Percentiles rank a stretch among this genome's conserved stretches.
Evolutionary conservation across 1,140 invertebrate species (phyloP).

Genomic region (Macrotrachela quadricornifera): DNA sequence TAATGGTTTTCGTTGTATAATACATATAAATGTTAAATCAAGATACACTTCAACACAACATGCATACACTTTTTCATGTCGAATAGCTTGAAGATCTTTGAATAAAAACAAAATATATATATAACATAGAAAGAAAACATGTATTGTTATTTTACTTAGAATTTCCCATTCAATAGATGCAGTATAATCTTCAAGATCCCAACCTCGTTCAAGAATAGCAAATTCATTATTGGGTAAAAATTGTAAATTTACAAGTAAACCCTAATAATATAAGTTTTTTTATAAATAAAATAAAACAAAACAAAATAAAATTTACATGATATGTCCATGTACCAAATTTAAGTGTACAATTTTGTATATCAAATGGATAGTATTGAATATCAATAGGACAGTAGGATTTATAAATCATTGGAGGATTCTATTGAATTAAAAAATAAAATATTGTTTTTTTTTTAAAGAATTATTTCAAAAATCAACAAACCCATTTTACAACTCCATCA

Average conservation of each 20-base stretch:
- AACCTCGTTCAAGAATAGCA: not conserved
- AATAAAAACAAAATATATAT: constrained; percentile 5
- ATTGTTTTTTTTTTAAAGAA: too few relatives aligned
- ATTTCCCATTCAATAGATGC: constrained; percentile 12
- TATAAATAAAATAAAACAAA: too few relatives aligned
- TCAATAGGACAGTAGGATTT: constrained; percentile 79
- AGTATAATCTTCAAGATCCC: not conserved
- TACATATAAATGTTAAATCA: constrained; percentile 27
- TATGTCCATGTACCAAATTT: constrained; percentile 95
- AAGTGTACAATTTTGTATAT: constrained; percentile 76
- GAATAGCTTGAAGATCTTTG: constrained; percentile 12
- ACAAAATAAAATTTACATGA: constrained; percentile 67
- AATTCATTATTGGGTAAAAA: too few relatives aligned
- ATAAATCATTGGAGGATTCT: constrained; percentile 81
- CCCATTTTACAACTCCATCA: constrained; percentile 78
- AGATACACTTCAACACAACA: constrained; percentile 22
- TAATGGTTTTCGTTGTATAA: constrained; percentile 25
- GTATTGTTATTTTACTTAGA: not conserved
- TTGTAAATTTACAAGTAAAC: too few relatives aligned
- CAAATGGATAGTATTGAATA: constrained; percentile 82
- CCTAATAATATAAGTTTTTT: too few relatives aligned
- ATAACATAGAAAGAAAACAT: not conserved
- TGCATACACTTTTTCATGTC: not conserved
- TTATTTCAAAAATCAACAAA: too few relatives aligned
- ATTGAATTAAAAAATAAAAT: too few relatives aligned